Base-by-base conservation (phyloP, 2,888 invertebrate species). In the Erannis defoliaria region DNA sequence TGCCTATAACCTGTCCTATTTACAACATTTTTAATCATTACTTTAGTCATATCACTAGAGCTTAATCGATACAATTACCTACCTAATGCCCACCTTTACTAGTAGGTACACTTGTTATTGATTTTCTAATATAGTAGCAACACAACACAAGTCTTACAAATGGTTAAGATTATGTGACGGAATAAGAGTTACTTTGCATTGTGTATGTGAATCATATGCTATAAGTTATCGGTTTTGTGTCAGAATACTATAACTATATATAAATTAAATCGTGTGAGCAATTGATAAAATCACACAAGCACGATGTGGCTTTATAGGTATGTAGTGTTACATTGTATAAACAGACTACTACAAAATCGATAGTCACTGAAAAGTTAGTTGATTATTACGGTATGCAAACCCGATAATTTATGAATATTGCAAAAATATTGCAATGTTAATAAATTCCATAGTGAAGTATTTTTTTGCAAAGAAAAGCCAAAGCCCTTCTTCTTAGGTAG, bases 51-150 rank as follows among this genome's bases (percentile, higher is more conserved):
- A 55, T 60, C 37, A 60, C 43, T 50, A 49, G 21, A 55, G 38
- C 8, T 31, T 59, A 59, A 53, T 53, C 46, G 53, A 51, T 53
- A 42, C 54, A 37, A 48, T 54, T 53, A 54, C 33, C 38, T 16
- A 18, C n/a, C 31, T 23, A 21, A 1, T 46, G 16, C 16, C 33
- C 21, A 37, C 38, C 10, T 12, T 23, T 35, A 48, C 48, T 54
- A 21, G 46, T 53, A n/a, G 3, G 23, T 23, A 10, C 5, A 19
- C 43, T 55, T 35, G 48, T 49, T 54, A 43, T 37, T 54, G 48
- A 60, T 54, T 53, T 46, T 48, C 18, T 42, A 40, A 54, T 53
- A 38, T 29, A 16, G 16, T 49, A 49, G 8, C 19, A 26, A 26
- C 18, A 35, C 21, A 12, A 49, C 16, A 3, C 9, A 9, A 19